These are phyloP conservation scores for Gibbula magus DNA, from an alignment of 2,888 invertebrate species.

Conservation along the genomic window DNA sequence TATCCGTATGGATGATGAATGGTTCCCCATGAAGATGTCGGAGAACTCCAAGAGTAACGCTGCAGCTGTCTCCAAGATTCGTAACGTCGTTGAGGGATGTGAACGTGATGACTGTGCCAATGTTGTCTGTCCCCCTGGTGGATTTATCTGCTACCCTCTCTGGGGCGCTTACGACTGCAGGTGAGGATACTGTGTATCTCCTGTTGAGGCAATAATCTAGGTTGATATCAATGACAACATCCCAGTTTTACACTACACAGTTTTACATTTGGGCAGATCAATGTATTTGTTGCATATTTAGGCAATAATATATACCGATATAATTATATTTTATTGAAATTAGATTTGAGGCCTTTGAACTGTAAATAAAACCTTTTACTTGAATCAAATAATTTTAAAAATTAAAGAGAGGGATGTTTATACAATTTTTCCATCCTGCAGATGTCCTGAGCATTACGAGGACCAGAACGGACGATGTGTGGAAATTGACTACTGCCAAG, in stretches of 20 bases:
- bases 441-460: slow-evolving; percentile 76
- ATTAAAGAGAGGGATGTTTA: too few relatives aligned
- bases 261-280: not conserved
- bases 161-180: slow-evolving; percentile 99
- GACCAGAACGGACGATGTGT: slow-evolving; percentile 37
- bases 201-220: too few relatives aligned
- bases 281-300: not conserved
- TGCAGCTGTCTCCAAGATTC: slow-evolving; percentile 95
- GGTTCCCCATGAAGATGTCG: slow-evolving; percentile 84
- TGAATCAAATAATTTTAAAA: too few relatives aligned
- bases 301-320: too few relatives aligned
- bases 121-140: slow-evolving; percentile 80
- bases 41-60: slow-evolving; percentile 81
- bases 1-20: slow-evolving; percentile 93
- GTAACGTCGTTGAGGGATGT: slow-evolving; percentile 93
- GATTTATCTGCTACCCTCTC: slow-evolving; percentile 89
- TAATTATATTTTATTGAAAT: too few relatives aligned
- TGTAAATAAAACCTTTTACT: too few relatives aligned
- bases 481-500: slow-evolving; percentile 55
- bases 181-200: too few relatives aligned
- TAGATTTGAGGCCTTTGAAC: too few relatives aligned
- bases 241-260: too few relatives aligned
- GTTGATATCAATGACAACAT: too few relatives aligned
- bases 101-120: slow-evolving; percentile 79
- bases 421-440: not conserved